phyloP scores from a whole-genome alignment of 2,113 vertebrate genomes.

The Nothobranchius furzeri region DNA sequence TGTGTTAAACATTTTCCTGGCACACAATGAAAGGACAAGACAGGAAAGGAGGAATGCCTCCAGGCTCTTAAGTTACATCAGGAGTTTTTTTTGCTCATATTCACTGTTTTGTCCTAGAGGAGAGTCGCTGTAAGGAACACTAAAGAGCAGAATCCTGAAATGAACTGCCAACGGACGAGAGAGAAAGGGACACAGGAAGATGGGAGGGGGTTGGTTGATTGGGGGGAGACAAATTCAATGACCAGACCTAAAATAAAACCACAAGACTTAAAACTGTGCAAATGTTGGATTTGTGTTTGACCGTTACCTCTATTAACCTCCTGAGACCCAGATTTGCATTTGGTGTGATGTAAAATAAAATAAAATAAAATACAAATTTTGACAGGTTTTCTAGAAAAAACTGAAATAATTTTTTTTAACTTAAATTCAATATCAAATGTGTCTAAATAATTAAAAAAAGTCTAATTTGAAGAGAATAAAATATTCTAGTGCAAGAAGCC shows the following conservation, averaged over 20 bases:
- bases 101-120: constrained; percentile 57
- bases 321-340: too few relatives aligned
- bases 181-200: constrained; percentile 6
- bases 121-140: constrained; percentile 63
- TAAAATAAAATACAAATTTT: too few relatives aligned
- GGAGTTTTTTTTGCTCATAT: constrained; percentile 28
- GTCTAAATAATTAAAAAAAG: too few relatives aligned
- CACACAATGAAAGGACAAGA: too few relatives aligned
- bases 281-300: background rate
- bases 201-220: constrained; percentile 10
- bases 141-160: constrained; percentile 61
- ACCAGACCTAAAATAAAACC: background rate
- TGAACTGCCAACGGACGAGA: constrained; percentile 35
- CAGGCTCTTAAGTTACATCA: constrained; percentile 26
- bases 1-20: constrained; percentile 11
- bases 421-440: too few relatives aligned
- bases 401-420: too few relatives aligned
- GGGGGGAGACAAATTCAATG: constrained; percentile 6
- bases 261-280: background rate
- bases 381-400: too few relatives aligned
- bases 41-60: too few relatives aligned
- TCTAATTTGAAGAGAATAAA: too few relatives aligned
- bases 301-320: too few relatives aligned
- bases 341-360: too few relatives aligned
- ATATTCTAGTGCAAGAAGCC: too few relatives aligned